Conservation (phyloP, 2,888 invertebrate species). For the Chromoteleia sp. region DNA sequence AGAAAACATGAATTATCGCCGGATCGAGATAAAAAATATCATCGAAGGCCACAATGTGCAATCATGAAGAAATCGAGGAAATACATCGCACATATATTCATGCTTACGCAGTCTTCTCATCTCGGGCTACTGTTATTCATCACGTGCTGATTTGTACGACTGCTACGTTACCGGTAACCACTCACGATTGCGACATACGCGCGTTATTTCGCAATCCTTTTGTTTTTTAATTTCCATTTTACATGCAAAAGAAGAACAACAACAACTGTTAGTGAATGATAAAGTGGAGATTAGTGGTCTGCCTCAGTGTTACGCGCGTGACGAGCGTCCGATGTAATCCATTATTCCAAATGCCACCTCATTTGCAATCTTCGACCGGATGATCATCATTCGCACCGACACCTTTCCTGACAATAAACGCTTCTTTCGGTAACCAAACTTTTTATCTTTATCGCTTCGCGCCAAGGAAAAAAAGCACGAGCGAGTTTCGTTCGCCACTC, state of each 20-base stretch:
- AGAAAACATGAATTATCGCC: conserved; percentile 45
- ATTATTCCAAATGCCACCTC: conserved; percentile 19
- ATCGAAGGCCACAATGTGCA: conserved; percentile 65
- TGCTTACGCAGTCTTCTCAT: conserved; percentile 69
- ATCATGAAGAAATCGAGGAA: conserved; percentile 69
- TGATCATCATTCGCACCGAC: conserved; percentile 1
- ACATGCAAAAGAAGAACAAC: conserved; percentile 25
- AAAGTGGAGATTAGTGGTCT: conserved; percentile 38
- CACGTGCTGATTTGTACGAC: conserved; percentile 66
- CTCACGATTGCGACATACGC: conserved; percentile 66
- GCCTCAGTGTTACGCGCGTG: conserved; percentile 6
- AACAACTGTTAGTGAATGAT: conserved; percentile 24
- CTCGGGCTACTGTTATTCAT: conserved; percentile 65
- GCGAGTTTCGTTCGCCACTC: no score
- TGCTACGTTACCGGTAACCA: conserved; percentile 55
- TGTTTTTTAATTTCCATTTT: conserved; percentile 63
- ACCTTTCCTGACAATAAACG: neutral
- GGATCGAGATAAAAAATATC: conserved; percentile 57
- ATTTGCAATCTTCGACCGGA: neutral
- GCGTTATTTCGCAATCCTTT: conserved; percentile 64
- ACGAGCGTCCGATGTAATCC: neutral
- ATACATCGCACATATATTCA: conserved; percentile 61
- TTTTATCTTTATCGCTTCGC: neutral
- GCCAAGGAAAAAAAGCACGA: neutral
- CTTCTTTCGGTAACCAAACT: neutral